phyloP scores from a whole-genome alignment of 2,888 invertebrate species.

The Tipula confusa region DNA sequence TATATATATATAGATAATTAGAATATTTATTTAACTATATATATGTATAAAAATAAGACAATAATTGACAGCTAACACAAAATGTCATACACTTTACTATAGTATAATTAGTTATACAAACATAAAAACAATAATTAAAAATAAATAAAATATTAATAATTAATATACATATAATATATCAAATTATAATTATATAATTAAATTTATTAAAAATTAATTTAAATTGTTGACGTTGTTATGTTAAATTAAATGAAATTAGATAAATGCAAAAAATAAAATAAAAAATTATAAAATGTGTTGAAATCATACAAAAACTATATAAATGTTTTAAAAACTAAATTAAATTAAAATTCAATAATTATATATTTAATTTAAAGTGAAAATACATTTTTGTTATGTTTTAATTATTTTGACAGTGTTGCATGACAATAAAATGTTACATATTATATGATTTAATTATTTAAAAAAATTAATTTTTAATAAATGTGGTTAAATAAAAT shows the following conservation, averaged over 20 bases:
- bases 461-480: neutral
- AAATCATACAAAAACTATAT: neutral
- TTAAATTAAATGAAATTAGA: neutral
- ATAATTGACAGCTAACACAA: neutral
- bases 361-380: neutral
- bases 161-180: neutral
- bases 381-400: neutral
- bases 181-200: neutral
- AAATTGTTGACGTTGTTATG: conserved; percentile 6
- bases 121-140: neutral
- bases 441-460: neutral
- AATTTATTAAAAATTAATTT: neutral
- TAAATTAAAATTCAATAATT: neutral
- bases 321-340: neutral
- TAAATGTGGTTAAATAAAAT: neutral
- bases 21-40: neutral
- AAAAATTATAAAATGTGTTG: neutral
- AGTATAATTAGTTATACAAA: neutral
- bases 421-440: neutral
- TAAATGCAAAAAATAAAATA: neutral
- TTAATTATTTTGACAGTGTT: neutral
- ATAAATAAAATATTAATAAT: neutral
- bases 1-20: neutral
- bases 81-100: neutral
- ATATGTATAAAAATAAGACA: neutral